Percentiles rank a stretch among this genome's conserved stretches.
These are phyloP conservation scores for Aphelocoma coerulescens DNA, from an alignment of 2,113 vertebrate species.

Conservation along the genomic window DNA sequence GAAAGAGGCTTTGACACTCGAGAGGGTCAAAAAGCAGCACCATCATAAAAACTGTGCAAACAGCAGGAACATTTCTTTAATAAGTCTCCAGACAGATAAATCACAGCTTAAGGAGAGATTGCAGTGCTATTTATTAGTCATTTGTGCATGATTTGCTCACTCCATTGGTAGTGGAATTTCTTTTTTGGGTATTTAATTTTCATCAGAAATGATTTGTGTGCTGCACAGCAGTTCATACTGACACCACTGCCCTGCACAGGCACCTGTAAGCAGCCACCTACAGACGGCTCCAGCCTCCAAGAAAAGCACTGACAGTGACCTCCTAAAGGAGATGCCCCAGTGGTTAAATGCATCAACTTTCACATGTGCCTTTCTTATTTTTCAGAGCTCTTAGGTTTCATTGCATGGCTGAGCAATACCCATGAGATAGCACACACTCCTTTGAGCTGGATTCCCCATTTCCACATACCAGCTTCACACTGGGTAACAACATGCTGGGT, in stretches of 20 bases:
- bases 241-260: background rate
- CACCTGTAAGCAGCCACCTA: background rate
- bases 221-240: background rate
- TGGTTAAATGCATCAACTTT: background rate
- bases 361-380: background rate
- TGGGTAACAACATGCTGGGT: background rate
- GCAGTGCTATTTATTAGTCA: constrained; percentile 35
- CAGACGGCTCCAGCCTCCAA: background rate
- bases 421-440: background rate
- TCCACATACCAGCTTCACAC: background rate
- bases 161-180: constrained; percentile 32
- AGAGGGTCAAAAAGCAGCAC: background rate
- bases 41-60: constrained; percentile 1
- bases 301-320: background rate
- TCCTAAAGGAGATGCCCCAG: background rate
- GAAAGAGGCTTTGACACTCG: background rate
- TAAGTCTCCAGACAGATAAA: constrained; percentile 54
- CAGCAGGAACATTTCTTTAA: constrained; percentile 36
- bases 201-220: constrained; percentile 34
- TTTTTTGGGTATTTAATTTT: constrained; percentile 50
- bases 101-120: constrained; percentile 44
- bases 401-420: background rate
- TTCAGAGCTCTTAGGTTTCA: background rate
- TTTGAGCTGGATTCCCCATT: background rate
- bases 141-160: constrained; percentile 54